These are phyloP conservation scores for Camponotus fellah DNA, from an alignment of 2,888 invertebrate genomes.

Conservation along the genomic window DNA sequence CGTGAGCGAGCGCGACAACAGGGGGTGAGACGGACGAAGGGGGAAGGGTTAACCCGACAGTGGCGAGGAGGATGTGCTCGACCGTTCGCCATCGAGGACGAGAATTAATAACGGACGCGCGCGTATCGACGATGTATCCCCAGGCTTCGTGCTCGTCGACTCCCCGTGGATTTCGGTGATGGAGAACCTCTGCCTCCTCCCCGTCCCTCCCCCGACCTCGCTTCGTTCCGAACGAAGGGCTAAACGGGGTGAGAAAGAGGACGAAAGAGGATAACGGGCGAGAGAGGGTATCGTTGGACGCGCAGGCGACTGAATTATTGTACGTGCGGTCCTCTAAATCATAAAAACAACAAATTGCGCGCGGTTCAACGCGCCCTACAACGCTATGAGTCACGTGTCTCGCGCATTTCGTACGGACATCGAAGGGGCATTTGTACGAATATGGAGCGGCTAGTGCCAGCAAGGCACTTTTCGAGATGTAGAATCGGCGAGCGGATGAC, in stretches of 20 bases:
- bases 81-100: conserved; percentile 67
- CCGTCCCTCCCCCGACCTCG: background rate
- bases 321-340: conserved; percentile 80
- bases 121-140: conserved; percentile 76
- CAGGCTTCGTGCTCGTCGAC: conserved; percentile 72
- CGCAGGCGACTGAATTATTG: conserved; percentile 81
- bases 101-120: conserved; percentile 79
- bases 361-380: conserved; percentile 62
- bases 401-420: background rate
- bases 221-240: conserved; percentile 49
- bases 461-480: conserved; percentile 79
- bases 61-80: conserved; percentile 30
- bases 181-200: conserved; percentile 65
- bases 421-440: conserved; percentile 39
- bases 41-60: conserved; percentile 45
- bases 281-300: conserved; percentile 65
- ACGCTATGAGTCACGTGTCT: conserved; percentile 31
- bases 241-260: conserved; percentile 27
- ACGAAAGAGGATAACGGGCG: conserved; percentile 35
- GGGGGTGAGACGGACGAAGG: conserved; percentile 12
- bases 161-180: conserved; percentile 80
- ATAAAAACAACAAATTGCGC: conserved; percentile 83
- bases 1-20: conserved; percentile 74
- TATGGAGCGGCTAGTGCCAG: conserved; percentile 58
- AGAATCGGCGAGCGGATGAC: conserved; percentile 70